Base-by-base conservation (phyloP, 2,113 vertebrate species). In the Melanerpes formicivorus region DNA sequence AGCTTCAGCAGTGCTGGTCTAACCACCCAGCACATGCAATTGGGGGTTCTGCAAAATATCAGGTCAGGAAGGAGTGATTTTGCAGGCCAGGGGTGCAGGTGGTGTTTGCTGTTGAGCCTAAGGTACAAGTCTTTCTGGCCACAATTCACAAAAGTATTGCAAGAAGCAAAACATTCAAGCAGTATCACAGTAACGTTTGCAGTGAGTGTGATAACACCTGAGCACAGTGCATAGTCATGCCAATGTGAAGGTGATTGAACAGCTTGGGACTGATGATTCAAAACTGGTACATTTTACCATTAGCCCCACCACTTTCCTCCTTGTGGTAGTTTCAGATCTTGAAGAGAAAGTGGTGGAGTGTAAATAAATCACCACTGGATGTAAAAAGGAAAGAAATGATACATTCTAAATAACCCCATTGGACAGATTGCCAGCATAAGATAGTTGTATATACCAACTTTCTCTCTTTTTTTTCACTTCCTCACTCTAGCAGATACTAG, bases 61-160 rank as follows among this genome's bases (percentile, higher is more conserved):
- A 56, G 27, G 4, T 30, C 3, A 3, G 42, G 74, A 89, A 69
- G 26, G 60, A 86, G 32, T 0, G 0, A 6, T 72, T 72, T 71
- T 78, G 48, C 21, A 64, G 62, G 59, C 16, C 25, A 64, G 18
- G 34, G 7, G 3, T 17, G 29, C 0, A 0, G 60, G 13, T 29
- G 78, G 14, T 14, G 19, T 30, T 32, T 74, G 60, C 40, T 80
- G 40, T 50, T 48, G 37, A 56, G 40, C 18, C 40, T 37, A 40
- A 42, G 29, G 13, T 2, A 0, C 1, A 1, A 4, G 37, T 37
- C 21, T 50, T 29, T 73, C 40, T 66, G 72, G 29, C 55, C 14
- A 3, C 5, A 10, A 21, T 21, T 86, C 59, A 12, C 2, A 0
- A 15, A 63, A 18, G 48, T 81, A 4, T 44, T 70, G 8, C 1